Conservation (phyloP, 2,888 invertebrate genomes). For the Molorchus minor region DNA sequence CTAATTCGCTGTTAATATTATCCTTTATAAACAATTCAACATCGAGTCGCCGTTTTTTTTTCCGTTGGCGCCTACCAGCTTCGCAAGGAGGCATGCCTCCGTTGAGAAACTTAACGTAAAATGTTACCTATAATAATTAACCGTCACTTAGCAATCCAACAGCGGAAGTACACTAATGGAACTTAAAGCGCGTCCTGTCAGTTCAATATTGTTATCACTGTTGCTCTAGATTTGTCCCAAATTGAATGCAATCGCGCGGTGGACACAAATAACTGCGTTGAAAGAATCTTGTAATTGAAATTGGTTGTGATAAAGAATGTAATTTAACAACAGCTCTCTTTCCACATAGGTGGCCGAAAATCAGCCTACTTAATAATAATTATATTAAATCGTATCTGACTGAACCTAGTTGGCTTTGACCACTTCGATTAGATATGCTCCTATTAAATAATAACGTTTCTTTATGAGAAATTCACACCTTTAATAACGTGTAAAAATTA, state of each 20-base stretch:
- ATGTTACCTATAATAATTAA: too few species aligned
- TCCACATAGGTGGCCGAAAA: slow-evolving; percentile 27
- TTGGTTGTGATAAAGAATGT: slow-evolving; percentile 25
- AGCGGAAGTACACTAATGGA: too few species aligned
- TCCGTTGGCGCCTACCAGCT: too few species aligned
- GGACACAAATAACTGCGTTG: slow-evolving; percentile 1
- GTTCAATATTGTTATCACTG: too few species aligned
- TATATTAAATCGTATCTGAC: slow-evolving; percentile 6
- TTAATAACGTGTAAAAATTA: slow-evolving; percentile 46
- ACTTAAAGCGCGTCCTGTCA: too few species aligned
- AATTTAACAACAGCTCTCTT: slow-evolving; percentile 34
- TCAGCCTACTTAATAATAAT: neutral
- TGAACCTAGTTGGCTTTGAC: slow-evolving; percentile 43
- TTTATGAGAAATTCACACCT: slow-evolving; percentile 39
- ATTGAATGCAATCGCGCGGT: neutral
- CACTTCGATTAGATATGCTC: slow-evolving; percentile 51
- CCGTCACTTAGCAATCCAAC: too few species aligned
- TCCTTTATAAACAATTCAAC: too few species aligned
- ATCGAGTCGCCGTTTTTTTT: too few species aligned
- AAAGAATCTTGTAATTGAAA: slow-evolving; percentile 34
- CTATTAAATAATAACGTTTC: slow-evolving; percentile 42
- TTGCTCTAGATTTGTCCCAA: neutral
- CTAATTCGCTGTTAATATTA: too few species aligned
- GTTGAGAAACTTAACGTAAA: too few species aligned
- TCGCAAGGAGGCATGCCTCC: too few species aligned